Percentiles rank a stretch among this genome's conserved stretches.
Evolutionary conservation across 2,797 vertebrate species (phyloP).

Genomic region (Spinibarbus caldwelli): DNA sequence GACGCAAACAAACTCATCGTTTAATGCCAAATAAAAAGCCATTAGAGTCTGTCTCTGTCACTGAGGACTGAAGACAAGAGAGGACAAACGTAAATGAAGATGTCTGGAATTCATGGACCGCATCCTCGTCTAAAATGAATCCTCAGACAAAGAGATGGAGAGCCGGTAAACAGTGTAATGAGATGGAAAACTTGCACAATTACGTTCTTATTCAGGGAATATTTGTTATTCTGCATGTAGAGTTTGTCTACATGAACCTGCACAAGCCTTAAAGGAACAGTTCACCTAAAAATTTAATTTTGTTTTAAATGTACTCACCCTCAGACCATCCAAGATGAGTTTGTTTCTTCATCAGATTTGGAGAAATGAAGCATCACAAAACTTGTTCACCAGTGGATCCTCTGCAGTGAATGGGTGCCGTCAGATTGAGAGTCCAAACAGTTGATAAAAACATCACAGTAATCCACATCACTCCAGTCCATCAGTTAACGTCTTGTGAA

Average conservation of each 20-base stretch:
- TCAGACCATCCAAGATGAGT: not conserved
- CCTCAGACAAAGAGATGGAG: not conserved
- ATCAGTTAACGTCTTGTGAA: too few relatives aligned
- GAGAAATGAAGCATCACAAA: not conserved
- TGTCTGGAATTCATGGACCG: not conserved
- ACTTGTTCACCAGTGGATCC: not conserved
- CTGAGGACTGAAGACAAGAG: slow-evolving; percentile 2
- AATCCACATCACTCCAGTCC: not conserved
- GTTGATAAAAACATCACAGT: not conserved
- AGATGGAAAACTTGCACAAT: not conserved
- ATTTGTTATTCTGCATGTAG: slow-evolving; percentile 9
- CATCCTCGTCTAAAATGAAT: not conserved
- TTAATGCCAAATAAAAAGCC: slow-evolving; percentile 8
- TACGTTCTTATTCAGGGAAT: not conserved
- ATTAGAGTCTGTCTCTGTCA: not conserved
- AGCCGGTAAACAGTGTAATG: not conserved
- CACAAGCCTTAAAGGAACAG: not conserved
- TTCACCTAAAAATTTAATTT: not conserved
- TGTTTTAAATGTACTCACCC: not conserved
- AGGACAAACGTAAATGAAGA: not conserved
- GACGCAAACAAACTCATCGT: not conserved
- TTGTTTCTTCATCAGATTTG: not conserved
- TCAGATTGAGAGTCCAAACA: not conserved
- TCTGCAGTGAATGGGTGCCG: slow-evolving; percentile 1
- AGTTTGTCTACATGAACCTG: not conserved